phyloP scores from a whole-genome alignment of 2,113 vertebrate species.

The Planiliza haematocheilus region DNA sequence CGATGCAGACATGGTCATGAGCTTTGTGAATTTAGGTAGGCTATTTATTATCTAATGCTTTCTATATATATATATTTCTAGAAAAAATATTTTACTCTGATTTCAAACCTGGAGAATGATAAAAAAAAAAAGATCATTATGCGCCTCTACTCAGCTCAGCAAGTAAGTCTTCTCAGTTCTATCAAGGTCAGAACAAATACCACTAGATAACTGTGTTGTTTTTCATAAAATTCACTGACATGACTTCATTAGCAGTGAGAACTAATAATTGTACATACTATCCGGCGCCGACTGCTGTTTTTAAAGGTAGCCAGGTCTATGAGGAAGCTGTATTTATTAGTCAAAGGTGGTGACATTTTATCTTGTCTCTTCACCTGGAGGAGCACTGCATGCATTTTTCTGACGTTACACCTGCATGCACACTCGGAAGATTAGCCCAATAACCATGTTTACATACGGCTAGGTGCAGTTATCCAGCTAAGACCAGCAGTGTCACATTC shows the following conservation, averaged over 20 bases:
- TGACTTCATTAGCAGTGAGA: background rate
- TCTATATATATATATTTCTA: too few relatives aligned
- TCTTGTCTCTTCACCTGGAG: conserved; percentile 9
- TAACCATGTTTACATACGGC: conserved; percentile 33
- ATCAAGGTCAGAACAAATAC: too few relatives aligned
- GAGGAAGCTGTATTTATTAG: background rate
- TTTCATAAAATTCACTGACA: background rate
- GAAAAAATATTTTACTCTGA: too few relatives aligned
- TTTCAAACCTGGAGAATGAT: too few relatives aligned
- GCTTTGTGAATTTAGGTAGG: conserved; percentile 98
- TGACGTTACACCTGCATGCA: conserved; percentile 30
- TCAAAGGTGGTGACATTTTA: conserved; percentile 12
- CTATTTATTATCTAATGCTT: background rate
- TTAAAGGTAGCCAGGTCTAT: background rate
- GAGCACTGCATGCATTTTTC: background rate
- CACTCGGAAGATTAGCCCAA: conserved; percentile 31
- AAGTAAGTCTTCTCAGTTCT: too few relatives aligned
- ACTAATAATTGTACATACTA: background rate
- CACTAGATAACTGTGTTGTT: background rate
- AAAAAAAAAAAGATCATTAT: too few relatives aligned
- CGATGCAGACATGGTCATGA: conserved; percentile 99
- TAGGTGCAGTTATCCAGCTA: conserved; percentile 48
- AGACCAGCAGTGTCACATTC: conserved; percentile 69
- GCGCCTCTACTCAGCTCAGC: too few relatives aligned
- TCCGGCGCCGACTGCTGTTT: background rate